Base-by-base conservation (phyloP, 2,888 invertebrate genomes). In the Monochamus alternatus region DNA sequence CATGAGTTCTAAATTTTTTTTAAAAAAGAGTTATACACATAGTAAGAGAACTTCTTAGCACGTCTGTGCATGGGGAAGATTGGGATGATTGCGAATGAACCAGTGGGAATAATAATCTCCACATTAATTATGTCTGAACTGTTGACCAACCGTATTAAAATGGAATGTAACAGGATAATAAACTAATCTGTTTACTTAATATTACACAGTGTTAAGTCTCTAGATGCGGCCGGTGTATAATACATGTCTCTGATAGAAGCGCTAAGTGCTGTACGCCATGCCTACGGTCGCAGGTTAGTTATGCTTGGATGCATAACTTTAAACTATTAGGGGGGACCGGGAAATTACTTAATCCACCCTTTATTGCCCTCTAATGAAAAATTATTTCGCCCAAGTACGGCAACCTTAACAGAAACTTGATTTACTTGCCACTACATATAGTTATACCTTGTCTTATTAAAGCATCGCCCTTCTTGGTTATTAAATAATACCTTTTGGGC, bases 151-250 rank as follows among this genome's bases (percentile, higher is more conserved):
- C 85, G 85, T 85, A 86, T 86, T 87, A 86, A 84, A 84, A 84
- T 82, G 79, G 84, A 84, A 83, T 83, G 84, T 85, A 85, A 86
- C 83, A 83, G 85, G 86, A 86, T 86, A 84, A 86, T 86, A 84
- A 84, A 85, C 86, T 87, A 87, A 86, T 86, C 86, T 86, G 86
- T 86, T 86, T 86, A 86, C 86, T 86, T 86, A 84, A 85, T 86
- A 86, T 85, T 85, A 84, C 83, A 83, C 80, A 81, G 84, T 81
- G 83, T 81, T 83, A 82, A 81, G 82, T 81, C 79, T 73, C 72
- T 77, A 78, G 81, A 82, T 81, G 80, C 77, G 82, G 77, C 80
- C 83, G 72, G 64, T 75, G 78, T 78, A 75, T 78, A 75, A 73
- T 78, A 78, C 78, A 78, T 75, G 74, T 75, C 74, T 73, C 68